Percentiles rank a stretch among this genome's conserved stretches.
Evolutionary conservation across 2,888 invertebrate genomes (phyloP).

Genomic region (Melinopterus prodromus): DNA sequence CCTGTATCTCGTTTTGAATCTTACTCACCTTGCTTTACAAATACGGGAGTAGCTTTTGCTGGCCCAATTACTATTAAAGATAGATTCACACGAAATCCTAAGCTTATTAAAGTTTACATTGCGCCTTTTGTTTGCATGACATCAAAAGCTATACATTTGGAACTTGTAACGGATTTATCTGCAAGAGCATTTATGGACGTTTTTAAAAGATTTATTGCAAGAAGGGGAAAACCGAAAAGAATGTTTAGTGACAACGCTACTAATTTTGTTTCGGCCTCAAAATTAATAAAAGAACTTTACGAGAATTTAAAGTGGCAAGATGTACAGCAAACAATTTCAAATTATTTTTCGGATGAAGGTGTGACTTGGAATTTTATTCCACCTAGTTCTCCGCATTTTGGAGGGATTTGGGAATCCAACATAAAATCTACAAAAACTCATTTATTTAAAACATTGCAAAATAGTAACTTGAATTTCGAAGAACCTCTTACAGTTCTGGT

Average conservation of each 20-base stretch:
- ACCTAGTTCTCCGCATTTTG: constrained; percentile 6
- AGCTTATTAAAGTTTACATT: constrained; percentile 8
- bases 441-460: neutral
- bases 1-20: no score
- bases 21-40: no score
- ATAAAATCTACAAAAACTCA: neutral
- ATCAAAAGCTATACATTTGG: constrained; percentile 13
- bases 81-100: constrained; percentile 5
- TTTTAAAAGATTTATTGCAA: constrained; percentile 10
- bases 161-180: constrained; percentile 9
- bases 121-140: constrained; percentile 7
- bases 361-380: constrained; percentile 5
- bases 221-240: constrained; percentile 16
- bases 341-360: constrained; percentile 12
- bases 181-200: neutral
- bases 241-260: constrained; percentile 18
- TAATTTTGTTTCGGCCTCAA: constrained; percentile 11
- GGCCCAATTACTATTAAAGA: neutral
- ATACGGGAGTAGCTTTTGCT: no score
- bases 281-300: constrained; percentile 4
- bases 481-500: neutral
- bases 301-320: neutral
- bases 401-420: neutral
- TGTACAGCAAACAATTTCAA: constrained; percentile 5
- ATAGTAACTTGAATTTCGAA: no score